Conservation (phyloP, 1,140 invertebrate species). For the Holcopasites calliopsidis region DNA sequence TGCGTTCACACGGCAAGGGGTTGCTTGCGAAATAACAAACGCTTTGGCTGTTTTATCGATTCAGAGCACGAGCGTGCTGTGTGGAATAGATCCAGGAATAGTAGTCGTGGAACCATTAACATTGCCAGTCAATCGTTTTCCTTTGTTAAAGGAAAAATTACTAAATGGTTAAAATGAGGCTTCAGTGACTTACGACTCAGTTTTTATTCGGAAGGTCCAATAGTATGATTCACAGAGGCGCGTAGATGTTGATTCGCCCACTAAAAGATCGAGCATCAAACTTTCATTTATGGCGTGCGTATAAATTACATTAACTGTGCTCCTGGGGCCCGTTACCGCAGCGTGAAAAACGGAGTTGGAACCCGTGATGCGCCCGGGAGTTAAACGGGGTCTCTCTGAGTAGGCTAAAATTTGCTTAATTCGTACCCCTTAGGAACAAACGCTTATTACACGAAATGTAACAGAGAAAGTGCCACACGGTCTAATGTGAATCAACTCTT, state of each 20-base stretch:
- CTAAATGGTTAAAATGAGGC: too few relatives aligned
- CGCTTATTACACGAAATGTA: too few relatives aligned
- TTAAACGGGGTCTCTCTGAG: too few relatives aligned
- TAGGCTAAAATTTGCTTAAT: too few relatives aligned
- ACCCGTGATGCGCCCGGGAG: too few relatives aligned
- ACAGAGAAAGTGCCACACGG: too few relatives aligned
- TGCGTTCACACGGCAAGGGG: slow-evolving; percentile 34
- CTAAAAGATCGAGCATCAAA: background rate
- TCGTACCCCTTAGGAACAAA: too few relatives aligned
- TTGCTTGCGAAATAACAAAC: slow-evolving; percentile 58
- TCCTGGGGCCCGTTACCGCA: background rate
- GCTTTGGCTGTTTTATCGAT: slow-evolving; percentile 50
- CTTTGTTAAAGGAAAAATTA: too few relatives aligned
- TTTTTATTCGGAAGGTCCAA: too few relatives aligned
- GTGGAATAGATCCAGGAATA: slow-evolving; percentile 44
- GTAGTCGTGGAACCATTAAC: slow-evolving; percentile 55
- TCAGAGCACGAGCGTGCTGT: slow-evolving; percentile 29
- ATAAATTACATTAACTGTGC: background rate
- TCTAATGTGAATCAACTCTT: too few relatives aligned
- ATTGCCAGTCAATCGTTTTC: slow-evolving; percentile 46
- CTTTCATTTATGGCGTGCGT: background rate
- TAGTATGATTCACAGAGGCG: background rate
- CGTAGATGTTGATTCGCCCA: background rate
- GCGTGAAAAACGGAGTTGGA: too few relatives aligned
- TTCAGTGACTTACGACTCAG: too few relatives aligned